Evolutionary conservation across 2,113 vertebrate species (phyloP).

Genomic region (Synchiropus splendidus): DNA sequence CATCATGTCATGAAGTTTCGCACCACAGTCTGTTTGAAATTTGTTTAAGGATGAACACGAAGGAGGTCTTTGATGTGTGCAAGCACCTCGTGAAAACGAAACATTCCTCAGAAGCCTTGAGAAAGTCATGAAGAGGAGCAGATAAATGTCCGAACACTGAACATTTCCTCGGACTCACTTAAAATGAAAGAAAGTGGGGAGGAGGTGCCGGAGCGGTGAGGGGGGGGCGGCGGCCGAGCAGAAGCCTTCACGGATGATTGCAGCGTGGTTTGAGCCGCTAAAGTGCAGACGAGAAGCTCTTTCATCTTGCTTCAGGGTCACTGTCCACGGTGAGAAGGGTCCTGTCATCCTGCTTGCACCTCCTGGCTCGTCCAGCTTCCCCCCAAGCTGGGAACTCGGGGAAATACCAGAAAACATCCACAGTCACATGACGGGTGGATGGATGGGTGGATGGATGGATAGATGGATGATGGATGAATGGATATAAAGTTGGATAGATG

Average conservation of each 20-base stretch:
- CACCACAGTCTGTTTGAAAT: no score
- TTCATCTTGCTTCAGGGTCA: constrained; percentile 97
- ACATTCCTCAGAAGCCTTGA: constrained; percentile 10
- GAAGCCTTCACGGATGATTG: constrained; percentile 60
- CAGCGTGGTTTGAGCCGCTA: constrained; percentile 62
- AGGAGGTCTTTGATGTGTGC: no score
- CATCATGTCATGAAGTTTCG: no score
- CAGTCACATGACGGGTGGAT: no score
- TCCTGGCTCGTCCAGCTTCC: constrained; percentile 30
- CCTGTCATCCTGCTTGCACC: constrained; percentile 85
- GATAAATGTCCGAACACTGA: constrained; percentile 21
- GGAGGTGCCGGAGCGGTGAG: constrained; percentile 22
- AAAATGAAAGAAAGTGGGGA: constrained; percentile 4
- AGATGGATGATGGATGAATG: no score
- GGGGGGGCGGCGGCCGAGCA: constrained; percentile 6
- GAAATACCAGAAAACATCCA: no score
- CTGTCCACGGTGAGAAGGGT: constrained; percentile 92
- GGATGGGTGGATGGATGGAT: no score
- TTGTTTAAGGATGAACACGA: no score
- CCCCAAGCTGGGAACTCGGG: constrained; percentile 9
- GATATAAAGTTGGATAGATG: no score
- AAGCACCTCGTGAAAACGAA: not conserved
- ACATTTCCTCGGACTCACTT: constrained; percentile 23
- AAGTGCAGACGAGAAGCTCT: constrained; percentile 90
- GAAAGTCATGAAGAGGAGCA: constrained; percentile 10